Percentiles rank a stretch among this genome's conserved stretches.
Evolutionary conservation across 2,113 vertebrate species (phyloP).

Genomic region (Fregata magnificens): DNA sequence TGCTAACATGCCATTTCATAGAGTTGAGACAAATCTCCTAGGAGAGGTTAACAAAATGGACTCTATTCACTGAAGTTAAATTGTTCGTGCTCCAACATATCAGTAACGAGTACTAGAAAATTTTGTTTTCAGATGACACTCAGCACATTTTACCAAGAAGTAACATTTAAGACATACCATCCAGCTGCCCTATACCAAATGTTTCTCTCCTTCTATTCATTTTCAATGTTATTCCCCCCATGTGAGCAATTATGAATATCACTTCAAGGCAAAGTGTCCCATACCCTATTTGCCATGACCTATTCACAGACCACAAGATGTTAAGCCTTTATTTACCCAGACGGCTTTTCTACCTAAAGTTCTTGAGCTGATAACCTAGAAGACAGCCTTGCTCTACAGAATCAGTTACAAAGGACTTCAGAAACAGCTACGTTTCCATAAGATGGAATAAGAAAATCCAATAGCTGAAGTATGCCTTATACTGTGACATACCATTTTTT

Average conservation of each 20-base stretch:
- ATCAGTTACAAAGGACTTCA: neutral
- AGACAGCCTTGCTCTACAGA: neutral
- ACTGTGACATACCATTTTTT: neutral
- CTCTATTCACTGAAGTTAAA: neutral
- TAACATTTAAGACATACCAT: neutral
- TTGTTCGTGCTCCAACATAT: neutral
- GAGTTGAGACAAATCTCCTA: neutral
- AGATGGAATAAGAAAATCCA: neutral
- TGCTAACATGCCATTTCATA: neutral
- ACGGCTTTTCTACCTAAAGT: neutral
- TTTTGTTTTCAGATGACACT: neutral
- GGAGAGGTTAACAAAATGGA: neutral
- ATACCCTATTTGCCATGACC: neutral
- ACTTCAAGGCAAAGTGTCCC: neutral
- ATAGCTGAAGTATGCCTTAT: neutral
- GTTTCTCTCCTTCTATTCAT: neutral
- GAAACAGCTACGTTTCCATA: neutral
- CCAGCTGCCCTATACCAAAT: neutral
- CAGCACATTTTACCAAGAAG: neutral
- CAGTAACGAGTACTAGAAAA: neutral
- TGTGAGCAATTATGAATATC: neutral
- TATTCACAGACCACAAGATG: rapidly evolving
- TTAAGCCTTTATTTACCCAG: neutral
- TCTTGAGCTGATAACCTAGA: neutral
- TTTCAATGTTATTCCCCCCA: neutral